Evolutionary conservation across 2,888 invertebrate species (phyloP).

Genomic region (Synergus itoensis): DNA sequence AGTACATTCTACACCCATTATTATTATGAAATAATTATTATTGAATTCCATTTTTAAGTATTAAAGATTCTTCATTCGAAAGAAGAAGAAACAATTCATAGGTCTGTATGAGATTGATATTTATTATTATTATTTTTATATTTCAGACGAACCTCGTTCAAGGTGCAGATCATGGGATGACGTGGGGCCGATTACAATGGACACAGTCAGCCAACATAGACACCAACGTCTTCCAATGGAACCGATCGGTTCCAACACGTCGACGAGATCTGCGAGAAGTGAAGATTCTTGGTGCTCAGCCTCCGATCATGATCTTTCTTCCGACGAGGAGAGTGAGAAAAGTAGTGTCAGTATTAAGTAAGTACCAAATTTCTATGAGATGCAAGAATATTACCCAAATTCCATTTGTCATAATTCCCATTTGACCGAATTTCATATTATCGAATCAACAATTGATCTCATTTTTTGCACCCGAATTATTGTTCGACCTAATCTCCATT

Average conservation of each 20-base stretch:
- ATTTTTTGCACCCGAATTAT: no score
- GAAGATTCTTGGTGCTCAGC: conserved; percentile 85
- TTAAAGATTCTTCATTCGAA: no score
- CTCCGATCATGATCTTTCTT: conserved; percentile 83
- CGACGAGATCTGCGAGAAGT: conserved; percentile 78
- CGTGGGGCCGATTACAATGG: conserved; percentile 72
- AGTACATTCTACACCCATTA: neutral
- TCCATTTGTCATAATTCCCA: no score
- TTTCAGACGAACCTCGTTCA: conserved; percentile 88
- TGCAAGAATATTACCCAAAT: no score
- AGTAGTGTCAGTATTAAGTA: conserved; percentile 80
- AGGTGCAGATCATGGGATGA: conserved; percentile 90
- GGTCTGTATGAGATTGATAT: neutral
- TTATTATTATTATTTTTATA: neutral
- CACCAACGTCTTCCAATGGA: conserved; percentile 71
- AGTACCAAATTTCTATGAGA: conserved; percentile 59
- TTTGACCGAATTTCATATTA: no score
- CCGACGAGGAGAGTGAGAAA: conserved; percentile 84
- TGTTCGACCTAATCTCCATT: no score
- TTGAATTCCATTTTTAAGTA: no score
- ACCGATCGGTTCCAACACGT: conserved; percentile 70
- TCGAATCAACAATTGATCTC: no score
- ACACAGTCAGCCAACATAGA: conserved; percentile 66
- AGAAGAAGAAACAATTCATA: no score
- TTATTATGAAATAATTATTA: no score